Percentiles rank a stretch among this genome's conserved stretches.
Conservation (phyloP, 1,140 invertebrate genomes). For the Temnothorax longispinosus region DNA sequence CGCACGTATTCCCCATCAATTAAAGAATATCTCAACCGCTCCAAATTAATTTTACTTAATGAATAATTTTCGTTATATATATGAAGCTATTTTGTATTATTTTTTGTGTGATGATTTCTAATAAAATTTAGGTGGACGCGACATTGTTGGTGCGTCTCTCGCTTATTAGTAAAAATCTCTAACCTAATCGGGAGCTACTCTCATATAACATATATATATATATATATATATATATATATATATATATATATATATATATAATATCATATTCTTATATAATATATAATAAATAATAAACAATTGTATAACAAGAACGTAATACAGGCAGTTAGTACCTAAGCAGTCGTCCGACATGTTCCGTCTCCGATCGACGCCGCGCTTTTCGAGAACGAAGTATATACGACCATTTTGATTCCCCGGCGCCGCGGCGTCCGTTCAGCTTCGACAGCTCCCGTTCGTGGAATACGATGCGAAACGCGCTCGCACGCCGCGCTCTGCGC, state of each 20-base stretch:
- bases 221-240: too few species aligned
- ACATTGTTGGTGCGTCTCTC: background rate
- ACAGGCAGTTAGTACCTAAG: background rate
- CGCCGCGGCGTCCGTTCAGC: too few species aligned
- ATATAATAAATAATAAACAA: background rate
- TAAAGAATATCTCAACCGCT: background rate
- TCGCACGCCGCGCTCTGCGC: too few species aligned
- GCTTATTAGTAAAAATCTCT: background rate
- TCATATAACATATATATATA: background rate
- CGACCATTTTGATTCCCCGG: background rate
- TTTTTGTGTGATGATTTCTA: background rate
- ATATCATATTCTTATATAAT: background rate
- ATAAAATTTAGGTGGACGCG: background rate
- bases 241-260: too few species aligned
- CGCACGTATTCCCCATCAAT: background rate
- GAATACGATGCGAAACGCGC: background rate
- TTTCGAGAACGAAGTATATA: background rate
- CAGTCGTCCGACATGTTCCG: background rate
- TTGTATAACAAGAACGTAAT: background rate
- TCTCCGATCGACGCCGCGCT: background rate
- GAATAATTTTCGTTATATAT: background rate
- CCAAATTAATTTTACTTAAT: background rate
- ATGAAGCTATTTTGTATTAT: background rate
- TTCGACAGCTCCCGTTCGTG: background rate
- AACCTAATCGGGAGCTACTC: background rate